Conservation (phyloP, 2,113 vertebrate species). For the Microcebus murinus region DNA sequence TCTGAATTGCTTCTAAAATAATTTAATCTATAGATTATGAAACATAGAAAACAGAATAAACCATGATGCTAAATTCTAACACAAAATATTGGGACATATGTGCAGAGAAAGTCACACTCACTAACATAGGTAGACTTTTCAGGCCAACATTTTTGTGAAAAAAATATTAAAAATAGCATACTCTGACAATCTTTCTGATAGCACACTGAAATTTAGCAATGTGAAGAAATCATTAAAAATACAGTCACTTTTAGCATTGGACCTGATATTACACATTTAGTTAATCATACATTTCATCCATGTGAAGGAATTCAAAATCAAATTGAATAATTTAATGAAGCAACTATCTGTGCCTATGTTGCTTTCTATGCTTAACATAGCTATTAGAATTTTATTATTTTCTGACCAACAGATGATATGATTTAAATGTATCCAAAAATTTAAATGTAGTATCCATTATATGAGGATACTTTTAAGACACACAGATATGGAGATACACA, state of each 20-base stretch:
- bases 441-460: not conserved
- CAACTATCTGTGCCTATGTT: not conserved
- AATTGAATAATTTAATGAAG: slow-evolving; percentile 29
- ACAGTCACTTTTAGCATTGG: not conserved
- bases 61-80: not conserved
- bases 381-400: slow-evolving; percentile 44
- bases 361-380: slow-evolving; percentile 16
- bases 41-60: not conserved
- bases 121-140: not conserved
- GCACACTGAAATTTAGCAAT: slow-evolving; percentile 47
- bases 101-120: not conserved
- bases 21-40: not conserved
- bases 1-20: slow-evolving; percentile 31
- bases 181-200: not conserved
- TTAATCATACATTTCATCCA: slow-evolving; percentile 30
- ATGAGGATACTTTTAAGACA: not conserved
- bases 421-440: slow-evolving; percentile 19
- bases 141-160: not conserved
- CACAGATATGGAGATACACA: not conserved
- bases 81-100: not conserved
- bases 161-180: not conserved
- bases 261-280: not conserved
- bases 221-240: slow-evolving; percentile 39
- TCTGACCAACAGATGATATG: not conserved
- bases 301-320: slow-evolving; percentile 30